phyloP scores from a whole-genome alignment of 2,797 vertebrate genomes.

The Poeciliopsis gracilis region DNA sequence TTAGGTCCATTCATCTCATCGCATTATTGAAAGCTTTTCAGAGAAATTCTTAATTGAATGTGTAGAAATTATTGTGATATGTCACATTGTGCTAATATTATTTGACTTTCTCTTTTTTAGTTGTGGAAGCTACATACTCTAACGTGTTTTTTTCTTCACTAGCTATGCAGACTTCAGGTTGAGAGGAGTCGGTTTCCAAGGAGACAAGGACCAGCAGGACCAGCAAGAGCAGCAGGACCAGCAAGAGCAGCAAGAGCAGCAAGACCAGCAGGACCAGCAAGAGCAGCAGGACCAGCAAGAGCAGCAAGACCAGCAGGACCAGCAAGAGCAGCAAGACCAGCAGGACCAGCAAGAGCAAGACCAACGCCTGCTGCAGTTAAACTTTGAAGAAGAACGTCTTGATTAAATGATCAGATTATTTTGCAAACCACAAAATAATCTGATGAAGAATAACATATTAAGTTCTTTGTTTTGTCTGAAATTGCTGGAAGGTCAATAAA shows the following conservation, averaged over 20 bases:
- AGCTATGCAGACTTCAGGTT: not conserved
- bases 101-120: not conserved
- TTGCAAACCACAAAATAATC: not conserved
- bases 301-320: too few species aligned
- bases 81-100: not conserved
- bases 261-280: not conserved
- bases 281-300: too few species aligned
- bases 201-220: not conserved
- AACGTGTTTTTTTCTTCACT: not conserved
- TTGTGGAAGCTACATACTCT: not conserved
- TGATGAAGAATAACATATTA: not conserved
- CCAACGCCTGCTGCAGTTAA: not conserved
- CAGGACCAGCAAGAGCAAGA: not conserved
- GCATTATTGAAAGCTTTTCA: not conserved
- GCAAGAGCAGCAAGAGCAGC: too few species aligned
- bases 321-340: too few species aligned
- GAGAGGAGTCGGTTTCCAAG: not conserved
- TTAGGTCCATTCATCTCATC: not conserved
- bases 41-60: not conserved
- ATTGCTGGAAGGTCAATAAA: not conserved
- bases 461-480: not conserved
- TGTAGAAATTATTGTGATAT: not conserved
- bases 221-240: too few species aligned
- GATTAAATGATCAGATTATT: not conserved
- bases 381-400: not conserved